Conservation (phyloP, 2,888 invertebrate species). For the Ischnus inquisitorius region DNA sequence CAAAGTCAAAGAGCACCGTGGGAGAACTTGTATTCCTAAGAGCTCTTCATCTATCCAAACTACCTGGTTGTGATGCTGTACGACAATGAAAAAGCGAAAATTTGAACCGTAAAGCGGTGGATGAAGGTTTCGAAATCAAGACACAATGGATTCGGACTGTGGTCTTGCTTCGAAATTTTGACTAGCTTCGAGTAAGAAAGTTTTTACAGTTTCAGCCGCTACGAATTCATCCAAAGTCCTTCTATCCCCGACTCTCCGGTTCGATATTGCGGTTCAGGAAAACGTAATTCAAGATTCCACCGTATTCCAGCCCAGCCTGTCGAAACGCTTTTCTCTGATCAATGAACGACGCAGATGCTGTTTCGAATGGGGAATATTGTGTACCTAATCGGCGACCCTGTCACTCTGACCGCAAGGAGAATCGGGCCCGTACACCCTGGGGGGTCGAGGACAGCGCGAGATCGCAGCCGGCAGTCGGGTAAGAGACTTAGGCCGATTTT, state of each 20-base stretch:
- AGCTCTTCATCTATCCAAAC: neutral
- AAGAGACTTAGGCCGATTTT: constrained; percentile 42
- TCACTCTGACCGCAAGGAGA: constrained; percentile 83
- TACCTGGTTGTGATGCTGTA: neutral
- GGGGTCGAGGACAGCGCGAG: constrained; percentile 54
- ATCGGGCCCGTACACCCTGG: constrained; percentile 48
- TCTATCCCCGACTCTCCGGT: constrained; percentile 26
- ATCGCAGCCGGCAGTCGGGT: constrained; percentile 29
- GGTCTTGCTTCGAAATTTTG: neutral
- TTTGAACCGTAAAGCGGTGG: neutral
- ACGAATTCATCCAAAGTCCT: constrained; percentile 45
- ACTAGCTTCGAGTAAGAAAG: neutral
- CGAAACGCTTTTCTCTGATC: constrained; percentile 76
- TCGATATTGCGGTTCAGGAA: constrained; percentile 10
- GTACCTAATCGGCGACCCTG: constrained; percentile 85
- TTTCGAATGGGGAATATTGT: constrained; percentile 83
- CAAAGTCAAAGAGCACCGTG: constrained; percentile 74
- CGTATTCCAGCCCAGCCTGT: neutral
- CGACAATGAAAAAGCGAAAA: neutral
- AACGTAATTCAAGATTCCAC: constrained; percentile 37
- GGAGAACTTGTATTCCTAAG: constrained; percentile 28
- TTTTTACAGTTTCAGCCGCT: neutral
- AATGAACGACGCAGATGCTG: constrained; percentile 84
- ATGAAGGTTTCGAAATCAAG: neutral
- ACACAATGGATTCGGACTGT: neutral